Base-by-base conservation (phyloP, 2,113 vertebrate genomes). In the Boulengeromyrus knoepffleri region DNA sequence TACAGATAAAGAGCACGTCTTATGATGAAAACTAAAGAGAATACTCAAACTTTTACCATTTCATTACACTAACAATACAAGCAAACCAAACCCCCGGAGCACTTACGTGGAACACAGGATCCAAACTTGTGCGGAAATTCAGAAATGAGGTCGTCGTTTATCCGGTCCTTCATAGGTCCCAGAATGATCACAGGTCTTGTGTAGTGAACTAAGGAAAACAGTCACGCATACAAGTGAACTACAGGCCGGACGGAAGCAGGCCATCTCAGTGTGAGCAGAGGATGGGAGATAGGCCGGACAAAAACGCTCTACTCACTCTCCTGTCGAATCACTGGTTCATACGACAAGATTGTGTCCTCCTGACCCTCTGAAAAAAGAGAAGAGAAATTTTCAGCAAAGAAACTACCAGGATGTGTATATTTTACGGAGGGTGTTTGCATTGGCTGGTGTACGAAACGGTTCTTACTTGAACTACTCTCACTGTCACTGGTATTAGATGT, bases 401-500 rank as follows among this genome's bases (percentile, higher is more conserved):
- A n/a, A 74, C 19, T 24, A 85, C 17, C 21, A 2, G 74, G 5
- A 50, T 27, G 36, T 36, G 24, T n/a, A 86, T 27, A 80, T 36
- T 89, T 8, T 66, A 88, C 4, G 66, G 42, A 50, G 12, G 45
- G 45, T 90, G 90, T 91, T 66, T 91, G 87, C n/a, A 45, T 84
- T 91, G 85, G 87, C 88, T 90, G 31, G 27, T 45, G 84, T 92
- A 90, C 27, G 88, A 86, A 92, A 88, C 87, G 86, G 92, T 92
- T 98, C 98, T 99, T 97, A 99, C 98, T 99, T 94, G 98, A 99
- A 95, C 98, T 99, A 97, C 98, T 99, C 96, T 99, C 98, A 93
- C 98, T 99, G 97, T 99, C 98, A 94, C 98, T 99, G 93, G 98
- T 99, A 96, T 99, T 99, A 93, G 98, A 99, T 89, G 98, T 99